Evolutionary conservation across 2,797 vertebrate genomes (phyloP), one percentile per base, ranked within the genome.

Genomic region (Nasua narica): DNA sequence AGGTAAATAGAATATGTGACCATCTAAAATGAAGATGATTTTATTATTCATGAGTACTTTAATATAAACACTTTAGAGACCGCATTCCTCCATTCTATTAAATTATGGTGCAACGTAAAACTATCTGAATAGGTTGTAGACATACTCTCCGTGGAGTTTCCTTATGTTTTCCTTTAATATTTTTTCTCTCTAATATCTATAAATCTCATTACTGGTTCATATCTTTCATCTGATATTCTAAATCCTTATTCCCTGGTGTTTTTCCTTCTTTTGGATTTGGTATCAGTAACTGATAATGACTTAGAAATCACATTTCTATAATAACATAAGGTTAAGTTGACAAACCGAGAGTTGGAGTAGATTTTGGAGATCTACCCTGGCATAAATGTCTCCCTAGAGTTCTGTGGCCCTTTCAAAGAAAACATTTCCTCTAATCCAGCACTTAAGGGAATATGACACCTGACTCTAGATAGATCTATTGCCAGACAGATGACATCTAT

Each of bases 11-110:
- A 95, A 98, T 67, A 79, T 92, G 86, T 97, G 98, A 97, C 95
- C 92, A 96, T 78, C 96, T 97, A 97, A 97, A 97, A 98, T 92
- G 95, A 98, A 97, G 87, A 95, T 97, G 96, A 98, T 97, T 98
- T 98, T 97, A 98, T 97, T 97, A 98, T 97, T 98, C 98, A 98
- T 96, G 96, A 98, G 98, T 89, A 95, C 94, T 95, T 97, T 98
- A 97, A 97, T 92, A 94, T 97, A 90, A 98, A 97, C 95, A 93
- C 96, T 98, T 98, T 97, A 96, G 91, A 97, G 96, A 84, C 92
- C 96, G 90, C 91, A 91, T 93, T 86, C 97, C 86, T 97, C 95
- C 90, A 97, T 98, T 92, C 96, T 94, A 92, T 96, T 98, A 98
- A 98, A 97, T 98, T 98, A 98, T 93, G 93, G 94, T 29, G 60